Evolutionary conservation across 1,140 invertebrate genomes (phyloP).

Genomic region (Colletes latitarsis): DNA sequence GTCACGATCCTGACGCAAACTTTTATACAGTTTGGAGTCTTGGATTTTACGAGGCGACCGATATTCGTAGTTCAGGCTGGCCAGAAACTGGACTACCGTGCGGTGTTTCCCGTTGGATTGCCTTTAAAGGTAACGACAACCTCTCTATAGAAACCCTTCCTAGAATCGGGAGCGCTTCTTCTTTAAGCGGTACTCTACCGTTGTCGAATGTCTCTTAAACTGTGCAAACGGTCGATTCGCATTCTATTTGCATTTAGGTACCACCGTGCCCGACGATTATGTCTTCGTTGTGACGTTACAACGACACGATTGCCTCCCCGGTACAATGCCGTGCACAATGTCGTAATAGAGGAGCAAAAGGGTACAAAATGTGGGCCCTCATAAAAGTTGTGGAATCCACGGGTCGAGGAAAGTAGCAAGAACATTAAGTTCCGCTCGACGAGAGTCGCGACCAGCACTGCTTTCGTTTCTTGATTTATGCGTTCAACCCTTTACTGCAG

Average conservation of each 20-base stretch:
- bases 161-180: constrained; percentile 18
- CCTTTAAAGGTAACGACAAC: constrained; percentile 46
- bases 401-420: not conserved
- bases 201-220: not conserved
- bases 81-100: constrained; percentile 65
- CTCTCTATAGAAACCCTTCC: constrained; percentile 26
- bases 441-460: not conserved
- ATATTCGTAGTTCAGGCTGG: constrained; percentile 48
- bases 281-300: constrained; percentile 12
- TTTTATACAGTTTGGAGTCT: not conserved
- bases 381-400: constrained; percentile 12
- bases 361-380: constrained; percentile 11
- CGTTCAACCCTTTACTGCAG: not conserved
- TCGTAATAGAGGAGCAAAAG: not conserved
- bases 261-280: constrained; percentile 8
- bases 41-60: constrained; percentile 49
- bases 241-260: constrained; percentile 14
- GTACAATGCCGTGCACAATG: not conserved
- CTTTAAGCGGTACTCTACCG: constrained; percentile 12
- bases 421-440: not conserved
- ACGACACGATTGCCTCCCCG: constrained; percentile 1
- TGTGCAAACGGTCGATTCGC: not conserved
- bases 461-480: not conserved
- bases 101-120: constrained; percentile 26
- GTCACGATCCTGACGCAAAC: not conserved